Conservation (phyloP, 2,797 vertebrate species). For the Galagoides demidoff region DNA sequence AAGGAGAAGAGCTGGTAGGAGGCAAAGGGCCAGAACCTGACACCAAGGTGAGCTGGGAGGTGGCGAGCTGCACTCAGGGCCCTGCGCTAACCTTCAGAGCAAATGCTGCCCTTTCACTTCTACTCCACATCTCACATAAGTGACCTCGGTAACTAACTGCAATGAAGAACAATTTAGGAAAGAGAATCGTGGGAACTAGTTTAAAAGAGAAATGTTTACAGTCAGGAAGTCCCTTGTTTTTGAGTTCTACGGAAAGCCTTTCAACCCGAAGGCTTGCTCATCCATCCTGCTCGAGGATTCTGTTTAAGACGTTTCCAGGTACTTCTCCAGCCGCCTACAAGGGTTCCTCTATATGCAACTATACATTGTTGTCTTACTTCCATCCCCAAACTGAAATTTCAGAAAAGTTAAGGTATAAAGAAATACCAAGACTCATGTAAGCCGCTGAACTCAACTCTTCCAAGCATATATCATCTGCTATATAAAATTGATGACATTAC, state of each 20-base stretch:
- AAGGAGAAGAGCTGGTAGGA: background rate
- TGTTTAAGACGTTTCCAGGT: background rate
- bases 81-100: background rate
- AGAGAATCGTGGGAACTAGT: background rate
- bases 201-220: background rate
- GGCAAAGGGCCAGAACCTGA: background rate
- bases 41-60: background rate
- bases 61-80: background rate
- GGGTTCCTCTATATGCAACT: background rate
- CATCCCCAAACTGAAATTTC: conserved; percentile 1
- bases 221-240: background rate
- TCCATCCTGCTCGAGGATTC: background rate
- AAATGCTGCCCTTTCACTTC: background rate
- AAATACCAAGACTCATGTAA: background rate
- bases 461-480: conserved; percentile 13
- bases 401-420: background rate
- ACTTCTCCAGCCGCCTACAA: background rate
- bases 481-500: conserved; percentile 42
- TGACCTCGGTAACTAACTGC: background rate
- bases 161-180: background rate
- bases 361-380: conserved; percentile 1
- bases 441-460: conserved; percentile 6
- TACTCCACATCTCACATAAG: background rate
- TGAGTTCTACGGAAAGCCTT: background rate
- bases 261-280: background rate